Conservation (phyloP, 2,888 invertebrate species). For the Criorhina ranunculi region DNA sequence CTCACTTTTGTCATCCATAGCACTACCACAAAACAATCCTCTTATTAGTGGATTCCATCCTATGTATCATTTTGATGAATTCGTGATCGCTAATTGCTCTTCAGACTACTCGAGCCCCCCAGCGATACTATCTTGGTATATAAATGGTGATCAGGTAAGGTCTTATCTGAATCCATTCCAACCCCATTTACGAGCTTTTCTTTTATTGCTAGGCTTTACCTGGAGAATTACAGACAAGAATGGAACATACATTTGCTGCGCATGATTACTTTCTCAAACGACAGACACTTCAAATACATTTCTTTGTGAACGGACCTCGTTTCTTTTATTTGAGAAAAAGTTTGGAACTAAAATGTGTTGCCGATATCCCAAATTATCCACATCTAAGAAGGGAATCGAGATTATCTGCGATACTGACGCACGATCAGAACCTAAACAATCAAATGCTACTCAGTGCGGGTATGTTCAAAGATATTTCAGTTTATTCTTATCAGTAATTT, state of each 20-base stretch:
- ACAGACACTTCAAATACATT: slow-evolving; percentile 78
- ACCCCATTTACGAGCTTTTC: not conserved
- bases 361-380: slow-evolving; percentile 77
- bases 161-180: not conserved
- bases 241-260: slow-evolving; percentile 78
- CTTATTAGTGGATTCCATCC: slow-evolving; percentile 77
- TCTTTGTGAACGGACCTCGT: slow-evolving; percentile 78
- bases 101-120: slow-evolving; percentile 79
- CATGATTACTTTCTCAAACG: slow-evolving; percentile 78
- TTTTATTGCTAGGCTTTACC: slow-evolving; percentile 72
- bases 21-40: slow-evolving; percentile 78
- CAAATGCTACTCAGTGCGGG: slow-evolving; percentile 78
- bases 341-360: slow-evolving; percentile 78
- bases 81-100: slow-evolving; percentile 79
- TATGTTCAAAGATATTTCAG: slow-evolving; percentile 21
- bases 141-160: slow-evolving; percentile 78
- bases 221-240: slow-evolving; percentile 77
- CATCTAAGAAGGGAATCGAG: slow-evolving; percentile 74
- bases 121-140: slow-evolving; percentile 78
- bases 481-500: not conserved
- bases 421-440: slow-evolving; percentile 78
- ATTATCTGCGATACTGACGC: slow-evolving; percentile 74
- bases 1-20: slow-evolving; percentile 53
- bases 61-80: slow-evolving; percentile 78
- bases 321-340: slow-evolving; percentile 75